A percentile compares a stretch with the other conserved stretches of the same genome.
These are phyloP conservation scores for Agrypnia vestita DNA, from an alignment of 1,140 invertebrate genomes.

Conservation along the genomic window DNA sequence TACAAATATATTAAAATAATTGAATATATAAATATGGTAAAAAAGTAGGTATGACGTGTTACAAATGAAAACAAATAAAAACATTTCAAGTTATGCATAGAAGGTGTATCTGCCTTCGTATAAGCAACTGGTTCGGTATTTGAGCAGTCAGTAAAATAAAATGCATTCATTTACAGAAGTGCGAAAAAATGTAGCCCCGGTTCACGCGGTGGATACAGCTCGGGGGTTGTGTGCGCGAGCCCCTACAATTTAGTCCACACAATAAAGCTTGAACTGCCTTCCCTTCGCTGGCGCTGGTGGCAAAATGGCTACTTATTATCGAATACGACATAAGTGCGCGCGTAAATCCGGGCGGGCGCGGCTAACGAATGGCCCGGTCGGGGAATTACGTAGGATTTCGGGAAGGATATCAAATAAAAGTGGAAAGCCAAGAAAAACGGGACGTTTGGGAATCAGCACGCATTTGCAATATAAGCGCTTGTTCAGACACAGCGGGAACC, in stretches of 20 bases:
- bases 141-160: not conserved
- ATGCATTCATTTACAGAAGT: conserved; percentile 8
- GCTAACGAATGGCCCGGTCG: conserved; percentile 26
- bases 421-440: conserved; percentile 4
- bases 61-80: too few species aligned
- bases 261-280: conserved; percentile 51
- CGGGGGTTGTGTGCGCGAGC: conserved; percentile 1
- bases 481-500: too few species aligned
- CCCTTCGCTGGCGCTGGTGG: conserved; percentile 14
- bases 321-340: conserved; percentile 44
- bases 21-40: too few species aligned
- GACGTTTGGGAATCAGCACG: conserved; percentile 7
- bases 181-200: conserved; percentile 10
- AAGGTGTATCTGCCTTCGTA: too few species aligned
- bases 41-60: too few species aligned
- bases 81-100: too few species aligned
- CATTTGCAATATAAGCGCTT: conserved; percentile 9
- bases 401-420: conserved; percentile 38
- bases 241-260: conserved; percentile 40
- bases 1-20: too few species aligned
- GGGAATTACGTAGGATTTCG: conserved; percentile 36
- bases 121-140: not conserved
- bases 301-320: conserved; percentile 45
- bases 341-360: conserved; percentile 39
- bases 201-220: not conserved